Evolutionary conservation across 1,140 invertebrate species (phyloP), one percentile per base, ranked within the genome.

Genomic region (Meloidogyne floridensis): DNA sequence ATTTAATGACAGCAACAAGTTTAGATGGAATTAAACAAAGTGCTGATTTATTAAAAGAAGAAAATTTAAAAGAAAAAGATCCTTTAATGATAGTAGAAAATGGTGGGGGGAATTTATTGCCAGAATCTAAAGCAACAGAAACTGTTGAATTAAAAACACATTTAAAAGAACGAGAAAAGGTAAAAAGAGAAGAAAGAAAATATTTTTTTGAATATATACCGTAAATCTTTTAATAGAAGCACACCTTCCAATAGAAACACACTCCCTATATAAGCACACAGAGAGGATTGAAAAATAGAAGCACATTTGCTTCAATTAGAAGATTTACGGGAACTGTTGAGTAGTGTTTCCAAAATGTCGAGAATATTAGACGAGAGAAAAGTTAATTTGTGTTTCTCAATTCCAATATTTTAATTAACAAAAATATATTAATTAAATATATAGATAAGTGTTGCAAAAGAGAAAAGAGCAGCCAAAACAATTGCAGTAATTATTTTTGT

Each of bases 401-500:
- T n/a, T n/a, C n/a, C n/a, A n/a, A n/a, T n/a, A n/a, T n/a, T n/a
- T n/a, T n/a, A n/a, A n/a, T n/a, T n/a, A n/a, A n/a, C n/a, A n/a
- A n/a, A n/a, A n/a, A n/a, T n/a, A n/a, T n/a, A n/a, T n/a, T n/a
- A n/a, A n/a, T n/a, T n/a, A n/a, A 47, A 47, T n/a, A 89, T 90
- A 79, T 89, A 90, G 73, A 89, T 89, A 72, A 87, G 85, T 82
- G 88, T 89, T 8, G 89, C 88, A 42, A 93, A 93, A 81, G 93
- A 93, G 82, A 93, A 93, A 83, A 92, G 93, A 88, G 93, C 93
- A 8, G 93, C 93, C 2, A 90, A 92, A 71, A 93, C 93, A 84
- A 90, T 93, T 15, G 93, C 93, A 2, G 93, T 93, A 10, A 93
- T 93, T 80, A 92, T 93, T 89, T 93, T 93, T 8, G 93, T 93